Percentiles rank a stretch among this genome's conserved stretches.
Conservation (phyloP, 2,888 invertebrate genomes). For the Dasysyrphus tricinctus region DNA sequence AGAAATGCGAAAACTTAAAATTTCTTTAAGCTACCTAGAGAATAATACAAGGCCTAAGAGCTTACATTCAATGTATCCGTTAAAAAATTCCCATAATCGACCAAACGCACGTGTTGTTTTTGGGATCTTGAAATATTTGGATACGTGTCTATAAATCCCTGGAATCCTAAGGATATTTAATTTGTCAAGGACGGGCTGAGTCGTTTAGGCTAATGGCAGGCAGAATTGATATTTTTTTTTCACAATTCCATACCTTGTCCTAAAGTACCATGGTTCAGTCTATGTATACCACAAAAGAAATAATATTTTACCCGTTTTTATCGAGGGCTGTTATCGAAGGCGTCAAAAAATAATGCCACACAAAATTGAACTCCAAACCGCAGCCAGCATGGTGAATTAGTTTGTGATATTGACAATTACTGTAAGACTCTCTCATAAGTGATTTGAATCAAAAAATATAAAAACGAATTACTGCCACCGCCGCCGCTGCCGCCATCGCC, state of each 20-base stretch:
- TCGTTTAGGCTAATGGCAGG: too few species aligned
- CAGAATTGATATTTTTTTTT: neutral
- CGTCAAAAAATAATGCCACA: conserved; percentile 64
- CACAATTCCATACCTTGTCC: neutral
- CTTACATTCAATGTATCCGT: too few species aligned
- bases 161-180: too few species aligned
- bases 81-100: too few species aligned
- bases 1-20: too few species aligned
- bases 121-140: too few species aligned
- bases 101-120: too few species aligned
- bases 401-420: conserved; percentile 41
- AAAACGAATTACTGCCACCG: conserved; percentile 49
- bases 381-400: conserved; percentile 31
- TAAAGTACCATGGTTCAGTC: neutral
- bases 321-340: conserved; percentile 60
- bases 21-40: too few species aligned
- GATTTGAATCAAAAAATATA: conserved; percentile 65
- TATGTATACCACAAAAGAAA: neutral
- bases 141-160: too few species aligned
- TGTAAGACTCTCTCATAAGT: conserved; percentile 50
- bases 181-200: too few species aligned
- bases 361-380: conserved; percentile 39
- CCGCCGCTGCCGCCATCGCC: too few species aligned
- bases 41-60: too few species aligned
- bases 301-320: conserved; percentile 45